phyloP scores from a whole-genome alignment of 2,797 vertebrate species.

The Pygocentrus nattereri region DNA sequence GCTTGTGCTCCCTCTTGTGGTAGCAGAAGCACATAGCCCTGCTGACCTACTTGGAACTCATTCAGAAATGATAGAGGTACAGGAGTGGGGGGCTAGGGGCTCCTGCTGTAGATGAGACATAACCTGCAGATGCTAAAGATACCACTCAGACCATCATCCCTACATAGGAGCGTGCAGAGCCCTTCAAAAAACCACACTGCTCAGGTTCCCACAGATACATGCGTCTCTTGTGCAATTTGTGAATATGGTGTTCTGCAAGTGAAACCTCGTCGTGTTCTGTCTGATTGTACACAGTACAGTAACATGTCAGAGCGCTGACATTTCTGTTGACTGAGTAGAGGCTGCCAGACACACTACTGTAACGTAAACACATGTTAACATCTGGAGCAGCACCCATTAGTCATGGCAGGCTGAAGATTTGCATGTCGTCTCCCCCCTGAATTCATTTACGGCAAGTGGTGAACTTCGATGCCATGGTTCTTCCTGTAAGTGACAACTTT shows the following conservation, averaged over 20 bases:
- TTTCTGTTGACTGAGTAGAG: constrained; percentile 18
- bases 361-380: constrained; percentile 30
- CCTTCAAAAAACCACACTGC: constrained; percentile 1
- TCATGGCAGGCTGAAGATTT: constrained; percentile 40
- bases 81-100: not conserved
- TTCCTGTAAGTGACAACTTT: constrained; percentile 44
- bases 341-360: not conserved
- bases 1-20: constrained; percentile 64
- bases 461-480: constrained; percentile 6
- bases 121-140: constrained; percentile 2
- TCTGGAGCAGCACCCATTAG: constrained; percentile 55
- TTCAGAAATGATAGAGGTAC: constrained; percentile 20
- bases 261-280: constrained; percentile 30
- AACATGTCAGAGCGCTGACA: constrained; percentile 43
- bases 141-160: constrained; percentile 6
- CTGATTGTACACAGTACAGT: constrained; percentile 7
- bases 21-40: not conserved
- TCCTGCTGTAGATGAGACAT: not conserved
- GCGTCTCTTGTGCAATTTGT: constrained; percentile 8
- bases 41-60: constrained; percentile 50
- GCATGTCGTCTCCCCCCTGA: constrained; percentile 19
- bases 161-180: not conserved
- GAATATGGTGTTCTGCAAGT: not conserved
- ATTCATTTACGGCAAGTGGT: constrained; percentile 22
- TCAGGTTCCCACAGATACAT: constrained; percentile 10